These are phyloP conservation scores for Cosmia pyralina DNA, from an alignment of 2,888 invertebrate species.

Conservation along the genomic window DNA sequence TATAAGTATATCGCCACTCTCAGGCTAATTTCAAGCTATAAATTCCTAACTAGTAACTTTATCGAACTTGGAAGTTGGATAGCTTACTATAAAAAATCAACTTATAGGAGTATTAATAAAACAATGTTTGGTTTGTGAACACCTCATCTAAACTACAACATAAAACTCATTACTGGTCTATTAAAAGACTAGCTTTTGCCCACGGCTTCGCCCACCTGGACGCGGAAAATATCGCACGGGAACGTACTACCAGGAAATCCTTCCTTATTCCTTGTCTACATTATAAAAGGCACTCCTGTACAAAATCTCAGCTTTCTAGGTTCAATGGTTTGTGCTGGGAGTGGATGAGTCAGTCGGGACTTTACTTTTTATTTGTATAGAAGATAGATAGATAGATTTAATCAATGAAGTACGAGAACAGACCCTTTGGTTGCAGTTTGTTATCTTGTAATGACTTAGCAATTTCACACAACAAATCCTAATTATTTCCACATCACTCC, in stretches of 20 bases:
- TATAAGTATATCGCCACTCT: not conserved
- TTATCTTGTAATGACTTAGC: not conserved
- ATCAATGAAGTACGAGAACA: not conserved
- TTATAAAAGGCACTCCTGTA: no score
- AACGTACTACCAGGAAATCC: no score
- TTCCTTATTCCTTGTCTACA: no score
- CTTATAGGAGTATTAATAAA: not conserved
- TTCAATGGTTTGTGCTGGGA: no score
- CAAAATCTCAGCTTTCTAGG: no score
- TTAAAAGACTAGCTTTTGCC: no score
- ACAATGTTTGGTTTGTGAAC: not conserved
- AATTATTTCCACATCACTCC: slow-evolving; percentile 10
- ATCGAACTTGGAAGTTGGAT: not conserved
- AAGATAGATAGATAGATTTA: no score
- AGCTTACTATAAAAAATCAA: not conserved
- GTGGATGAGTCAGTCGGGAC: no score
- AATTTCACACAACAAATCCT: slow-evolving; percentile 3
- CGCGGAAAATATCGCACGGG: no score
- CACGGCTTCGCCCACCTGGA: no score
- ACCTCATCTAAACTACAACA: not conserved
- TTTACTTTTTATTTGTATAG: no score
- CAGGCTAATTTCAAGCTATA: not conserved
- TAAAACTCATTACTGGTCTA: not conserved
- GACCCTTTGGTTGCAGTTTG: not conserved
- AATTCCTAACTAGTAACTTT: not conserved